phyloP scores from a whole-genome alignment of 2,113 vertebrate genomes.

The Chionodraco myersi region DNA sequence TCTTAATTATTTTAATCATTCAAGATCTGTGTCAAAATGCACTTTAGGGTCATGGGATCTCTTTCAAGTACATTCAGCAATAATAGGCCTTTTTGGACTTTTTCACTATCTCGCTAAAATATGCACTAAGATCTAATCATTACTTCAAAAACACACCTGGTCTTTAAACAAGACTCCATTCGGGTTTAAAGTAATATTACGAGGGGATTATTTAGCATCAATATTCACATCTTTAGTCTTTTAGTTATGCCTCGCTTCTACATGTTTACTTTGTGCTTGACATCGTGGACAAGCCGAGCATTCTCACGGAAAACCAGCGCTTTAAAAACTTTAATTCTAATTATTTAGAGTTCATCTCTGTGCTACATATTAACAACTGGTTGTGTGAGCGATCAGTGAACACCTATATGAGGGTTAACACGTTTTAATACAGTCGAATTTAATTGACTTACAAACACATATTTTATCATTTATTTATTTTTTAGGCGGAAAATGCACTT shows the following conservation, averaged over 20 bases:
- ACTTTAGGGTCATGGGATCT: too few species aligned
- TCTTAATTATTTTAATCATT: too few species aligned
- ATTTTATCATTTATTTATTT: too few species aligned
- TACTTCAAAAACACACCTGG: neutral
- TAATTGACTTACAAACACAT: neutral
- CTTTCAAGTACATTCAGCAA: too few species aligned
- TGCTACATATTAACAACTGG: neutral
- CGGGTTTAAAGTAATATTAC: neutral
- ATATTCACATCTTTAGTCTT: neutral
- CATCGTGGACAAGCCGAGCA: neutral
- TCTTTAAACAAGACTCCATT: neutral
- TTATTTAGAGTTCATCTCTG: too few species aligned
- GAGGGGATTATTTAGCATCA: neutral
- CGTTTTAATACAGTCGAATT: neutral
- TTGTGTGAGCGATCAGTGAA: neutral
- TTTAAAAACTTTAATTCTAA: too few species aligned
- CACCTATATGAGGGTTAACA: neutral
- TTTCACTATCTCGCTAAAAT: neutral
- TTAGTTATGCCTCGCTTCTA: neutral
- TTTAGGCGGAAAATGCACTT: neutral
- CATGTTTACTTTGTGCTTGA: neutral
- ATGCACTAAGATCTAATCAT: neutral
- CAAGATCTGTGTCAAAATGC: too few species aligned
- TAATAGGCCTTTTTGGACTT: too few species aligned
- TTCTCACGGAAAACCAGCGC: neutral